Base-by-base conservation (phyloP, 2,797 vertebrate species). In the Australoheros facetus region DNA sequence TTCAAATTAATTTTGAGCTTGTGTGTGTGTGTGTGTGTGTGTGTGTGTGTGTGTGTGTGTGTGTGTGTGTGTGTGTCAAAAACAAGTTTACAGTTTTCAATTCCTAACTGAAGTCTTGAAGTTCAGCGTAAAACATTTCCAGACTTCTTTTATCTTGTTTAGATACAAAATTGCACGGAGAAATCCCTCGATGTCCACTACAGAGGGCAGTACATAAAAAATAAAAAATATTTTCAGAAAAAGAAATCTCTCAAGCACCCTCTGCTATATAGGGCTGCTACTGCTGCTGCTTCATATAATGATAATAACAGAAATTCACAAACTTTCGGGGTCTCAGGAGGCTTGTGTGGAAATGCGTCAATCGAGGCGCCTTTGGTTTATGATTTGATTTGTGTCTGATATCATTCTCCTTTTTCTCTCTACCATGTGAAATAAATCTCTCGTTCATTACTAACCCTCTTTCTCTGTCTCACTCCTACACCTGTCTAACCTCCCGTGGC, bases 301-400 rank as follows among this genome's bases (percentile, higher is more conserved):
- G 30, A 57, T 59, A 51, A 48, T 71, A 75, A 75, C 17, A 56
- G 28, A 62, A 79, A 57, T 53, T 23, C 19, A 0, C 19, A 14
- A 32, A 30, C 42, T 34, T 58, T 76, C 21, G 10, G 19, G 3
- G 28, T 76, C 53, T 75, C 53, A 13, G 58, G 48, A 73, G 48
- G 69, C 37, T 73, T 13, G 26, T 13, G 26, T 57, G 8, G 77
- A 69, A 79, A 59, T 82, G 21, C 23, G 60, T 85, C 82, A 82
- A 81, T 54, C 14, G 11, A 32, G 70, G 30, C 71, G 28, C 45
- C 42, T 84, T 56, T 88, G 82, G 87, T 90, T 86, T 81, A 86
- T 85, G 53, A 64, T 78, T 81, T 79, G 78, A 87, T 85, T 77
- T 73, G 39, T 72, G 28, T 69, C 71, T 21, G 58, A 34, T 30